These are phyloP conservation scores for Brachionus manjavacas DNA, from an alignment of 1,140 invertebrate species.

Conservation along the genomic window DNA sequence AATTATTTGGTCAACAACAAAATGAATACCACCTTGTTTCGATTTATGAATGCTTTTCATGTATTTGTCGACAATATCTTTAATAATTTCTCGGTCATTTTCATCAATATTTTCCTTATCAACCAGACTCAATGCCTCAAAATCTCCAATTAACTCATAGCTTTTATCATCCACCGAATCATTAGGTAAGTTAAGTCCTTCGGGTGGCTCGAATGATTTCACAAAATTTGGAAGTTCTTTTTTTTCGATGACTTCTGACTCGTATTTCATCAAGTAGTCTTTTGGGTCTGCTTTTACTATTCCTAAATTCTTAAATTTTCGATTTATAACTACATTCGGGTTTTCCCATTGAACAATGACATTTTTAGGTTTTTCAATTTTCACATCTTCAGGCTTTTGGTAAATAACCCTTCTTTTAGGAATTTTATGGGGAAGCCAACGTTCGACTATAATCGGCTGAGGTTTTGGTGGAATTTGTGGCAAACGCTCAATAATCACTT, in stretches of 20 bases:
- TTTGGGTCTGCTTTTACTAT: slow-evolving; percentile 37
- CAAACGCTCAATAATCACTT: slow-evolving; percentile 40
- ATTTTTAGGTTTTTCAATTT: slow-evolving; percentile 1
- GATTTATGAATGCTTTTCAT: background rate
- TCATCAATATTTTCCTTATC: background rate
- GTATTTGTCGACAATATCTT: background rate
- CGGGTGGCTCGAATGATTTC: background rate
- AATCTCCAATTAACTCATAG: background rate
- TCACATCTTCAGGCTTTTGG: background rate
- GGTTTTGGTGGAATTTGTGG: slow-evolving; percentile 40
- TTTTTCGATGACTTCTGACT: background rate
- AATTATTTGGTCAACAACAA: background rate
- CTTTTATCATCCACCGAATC: background rate
- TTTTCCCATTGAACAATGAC: slow-evolving; percentile 35
- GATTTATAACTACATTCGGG: background rate
- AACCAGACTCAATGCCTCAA: background rate
- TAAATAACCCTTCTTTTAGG: slow-evolving; percentile 36
- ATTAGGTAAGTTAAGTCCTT: background rate
- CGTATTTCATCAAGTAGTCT: slow-evolving; percentile 20
- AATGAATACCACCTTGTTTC: background rate
- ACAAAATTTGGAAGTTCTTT: background rate
- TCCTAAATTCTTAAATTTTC: slow-evolving; percentile 26
- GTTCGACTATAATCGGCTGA: slow-evolving; percentile 37
- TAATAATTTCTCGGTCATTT: background rate
- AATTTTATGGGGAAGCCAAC: slow-evolving; percentile 35